phyloP scores from a whole-genome alignment of 1,140 invertebrate genomes.

The Anastatus disparis region DNA sequence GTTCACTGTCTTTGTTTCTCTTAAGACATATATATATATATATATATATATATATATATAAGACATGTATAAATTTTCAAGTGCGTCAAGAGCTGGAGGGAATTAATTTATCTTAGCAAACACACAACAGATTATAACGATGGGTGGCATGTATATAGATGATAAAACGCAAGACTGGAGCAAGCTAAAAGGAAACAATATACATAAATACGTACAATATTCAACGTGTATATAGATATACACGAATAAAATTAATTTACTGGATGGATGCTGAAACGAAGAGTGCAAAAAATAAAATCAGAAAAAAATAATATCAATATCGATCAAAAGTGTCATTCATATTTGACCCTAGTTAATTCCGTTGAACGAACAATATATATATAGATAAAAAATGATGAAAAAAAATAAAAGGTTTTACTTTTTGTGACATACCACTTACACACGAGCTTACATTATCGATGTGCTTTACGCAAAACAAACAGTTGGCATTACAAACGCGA shows the following conservation, averaged over 20 bases:
- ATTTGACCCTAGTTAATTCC: conserved; percentile 26
- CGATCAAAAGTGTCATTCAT: conserved; percentile 30
- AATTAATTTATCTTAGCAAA: background rate
- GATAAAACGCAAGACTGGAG: background rate
- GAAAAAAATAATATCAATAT: too few relatives aligned
- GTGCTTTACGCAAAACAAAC: background rate
- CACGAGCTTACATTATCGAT: conserved; percentile 14
- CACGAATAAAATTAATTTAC: background rate
- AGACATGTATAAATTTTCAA: too few relatives aligned
- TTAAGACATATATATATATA: too few relatives aligned
- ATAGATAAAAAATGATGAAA: background rate
- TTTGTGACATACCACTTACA: too few relatives aligned
- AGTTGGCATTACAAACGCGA: background rate
- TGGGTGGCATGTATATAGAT: background rate
- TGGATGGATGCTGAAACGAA: background rate
- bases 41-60: too few relatives aligned
- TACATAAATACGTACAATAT: background rate
- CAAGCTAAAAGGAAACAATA: background rate
- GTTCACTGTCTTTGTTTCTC: too few relatives aligned
- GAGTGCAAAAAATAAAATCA: too few relatives aligned
- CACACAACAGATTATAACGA: background rate
- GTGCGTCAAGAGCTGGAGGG: too few relatives aligned
- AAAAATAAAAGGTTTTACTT: too few relatives aligned
- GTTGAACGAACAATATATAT: too few relatives aligned
- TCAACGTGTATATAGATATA: too few relatives aligned